Evolutionary conservation across 2,113 vertebrate genomes (phyloP).

Genomic region (Anguilla rostrata): DNA sequence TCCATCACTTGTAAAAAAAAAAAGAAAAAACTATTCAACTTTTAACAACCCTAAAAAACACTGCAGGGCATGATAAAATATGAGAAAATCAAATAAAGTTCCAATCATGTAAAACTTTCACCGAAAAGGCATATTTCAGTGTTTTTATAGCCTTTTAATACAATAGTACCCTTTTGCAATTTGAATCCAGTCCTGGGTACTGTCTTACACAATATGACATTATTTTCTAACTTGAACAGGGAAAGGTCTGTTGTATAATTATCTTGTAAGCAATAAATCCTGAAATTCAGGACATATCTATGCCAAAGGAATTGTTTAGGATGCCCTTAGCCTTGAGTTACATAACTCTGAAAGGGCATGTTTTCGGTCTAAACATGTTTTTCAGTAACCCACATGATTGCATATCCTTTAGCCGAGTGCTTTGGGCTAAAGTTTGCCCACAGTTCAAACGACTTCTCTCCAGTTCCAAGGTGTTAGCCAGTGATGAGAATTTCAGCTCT

Average conservation of each 20-base stretch:
- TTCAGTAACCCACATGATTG: conserved; percentile 21
- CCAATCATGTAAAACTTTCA: not conserved
- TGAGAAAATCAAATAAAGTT: not conserved
- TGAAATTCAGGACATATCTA: not conserved
- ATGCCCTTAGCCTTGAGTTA: conserved; percentile 16
- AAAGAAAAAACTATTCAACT: not conserved
- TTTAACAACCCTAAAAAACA: not conserved
- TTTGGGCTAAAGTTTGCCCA: not conserved
- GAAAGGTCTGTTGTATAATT: not conserved
- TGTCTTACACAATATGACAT: not conserved
- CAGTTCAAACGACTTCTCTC: not conserved
- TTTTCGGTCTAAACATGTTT: conserved; percentile 56
- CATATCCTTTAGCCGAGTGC: not conserved
- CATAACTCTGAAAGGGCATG: conserved; percentile 19
- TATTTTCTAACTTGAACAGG: not conserved
- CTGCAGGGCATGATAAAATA: not conserved
- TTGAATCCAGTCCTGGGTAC: not conserved
- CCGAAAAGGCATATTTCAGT: not conserved
- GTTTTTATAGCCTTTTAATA: not conserved
- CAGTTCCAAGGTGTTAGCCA: not conserved
- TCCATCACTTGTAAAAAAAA: not conserved
- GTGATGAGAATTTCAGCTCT: not conserved
- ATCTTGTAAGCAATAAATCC: not conserved
- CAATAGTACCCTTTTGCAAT: not conserved
- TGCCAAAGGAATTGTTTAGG: conserved; percentile 12